These are phyloP conservation scores for Vollenhovia emeryi DNA, from an alignment of 1,140 invertebrate species.

Conservation along the genomic window DNA sequence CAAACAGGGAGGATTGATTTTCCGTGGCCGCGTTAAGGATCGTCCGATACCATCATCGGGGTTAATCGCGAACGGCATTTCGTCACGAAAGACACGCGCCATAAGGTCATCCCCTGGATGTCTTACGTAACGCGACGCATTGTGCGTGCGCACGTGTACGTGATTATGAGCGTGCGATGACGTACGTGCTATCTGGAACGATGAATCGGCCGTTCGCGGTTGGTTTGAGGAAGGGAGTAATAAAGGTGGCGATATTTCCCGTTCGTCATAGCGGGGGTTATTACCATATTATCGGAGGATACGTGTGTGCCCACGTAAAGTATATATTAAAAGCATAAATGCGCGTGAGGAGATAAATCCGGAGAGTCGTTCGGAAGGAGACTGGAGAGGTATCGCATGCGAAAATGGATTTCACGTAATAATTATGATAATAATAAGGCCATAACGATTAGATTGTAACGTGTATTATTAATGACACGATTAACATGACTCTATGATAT, in stretches of 20 bases:
- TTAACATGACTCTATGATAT: background rate
- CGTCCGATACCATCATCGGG: slow-evolving; percentile 30
- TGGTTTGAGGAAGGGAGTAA: slow-evolving; percentile 69
- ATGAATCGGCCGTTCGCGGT: slow-evolving; percentile 69
- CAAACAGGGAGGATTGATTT: slow-evolving; percentile 55
- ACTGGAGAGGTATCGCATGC: background rate
- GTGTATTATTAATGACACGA: background rate
- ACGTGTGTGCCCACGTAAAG: background rate
- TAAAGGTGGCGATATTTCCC: slow-evolving; percentile 55
- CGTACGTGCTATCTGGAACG: slow-evolving; percentile 42
- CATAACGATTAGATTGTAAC: background rate
- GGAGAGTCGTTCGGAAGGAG: background rate
- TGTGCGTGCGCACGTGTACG: background rate
- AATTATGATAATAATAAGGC: background rate
- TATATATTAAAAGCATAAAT: background rate
- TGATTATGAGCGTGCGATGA: slow-evolving; percentile 23
- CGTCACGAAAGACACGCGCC: slow-evolving; percentile 46
- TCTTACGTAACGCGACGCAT: slow-evolving; percentile 30
- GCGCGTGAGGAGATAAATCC: background rate
- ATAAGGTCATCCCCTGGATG: slow-evolving; percentile 34
- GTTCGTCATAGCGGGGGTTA: slow-evolving; percentile 70
- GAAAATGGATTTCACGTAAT: background rate
- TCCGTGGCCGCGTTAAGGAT: slow-evolving; percentile 36
- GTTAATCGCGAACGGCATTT: slow-evolving; percentile 37
- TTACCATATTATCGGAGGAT: slow-evolving; percentile 38